These are phyloP conservation scores for Pseudoips prasinana DNA, from an alignment of 2,888 invertebrate genomes.

Conservation along the genomic window DNA sequence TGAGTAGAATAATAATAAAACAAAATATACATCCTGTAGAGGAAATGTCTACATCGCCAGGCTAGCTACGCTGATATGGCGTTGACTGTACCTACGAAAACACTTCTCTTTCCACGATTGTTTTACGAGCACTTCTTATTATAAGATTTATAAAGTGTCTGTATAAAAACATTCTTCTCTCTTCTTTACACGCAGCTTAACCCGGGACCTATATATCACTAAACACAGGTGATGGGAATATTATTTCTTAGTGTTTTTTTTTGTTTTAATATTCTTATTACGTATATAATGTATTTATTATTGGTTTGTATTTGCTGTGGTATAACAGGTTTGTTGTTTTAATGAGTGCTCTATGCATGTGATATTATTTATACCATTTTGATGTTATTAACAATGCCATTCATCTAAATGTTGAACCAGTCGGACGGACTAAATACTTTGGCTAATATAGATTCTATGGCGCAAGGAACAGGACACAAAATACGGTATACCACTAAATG, in stretches of 20 bases:
- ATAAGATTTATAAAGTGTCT: conserved; percentile 30
- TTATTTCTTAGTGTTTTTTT: conserved; percentile 62
- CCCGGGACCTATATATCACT: conserved; percentile 82
- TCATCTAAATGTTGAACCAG: too few species aligned
- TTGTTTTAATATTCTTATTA: conserved; percentile 35
- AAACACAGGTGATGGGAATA: conserved; percentile 80
- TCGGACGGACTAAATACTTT: too few species aligned
- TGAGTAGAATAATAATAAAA: too few species aligned
- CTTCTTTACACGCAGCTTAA: conserved; percentile 83
- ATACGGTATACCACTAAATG: too few species aligned
- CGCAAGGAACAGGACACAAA: too few species aligned
- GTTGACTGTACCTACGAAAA: conserved; percentile 9
- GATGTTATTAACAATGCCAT: too few species aligned
- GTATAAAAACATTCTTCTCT: conserved; percentile 72
- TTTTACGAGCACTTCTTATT: conserved; percentile 6
- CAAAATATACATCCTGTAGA: too few species aligned
- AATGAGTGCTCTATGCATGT: conserved; percentile 22
- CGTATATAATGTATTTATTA: conserved; percentile 12
- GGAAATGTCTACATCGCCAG: too few species aligned
- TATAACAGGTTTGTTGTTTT: conserved; percentile 28
- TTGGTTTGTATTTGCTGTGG: conserved; percentile 17
- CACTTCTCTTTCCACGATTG: conserved; percentile 14
- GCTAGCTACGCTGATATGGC: too few species aligned
- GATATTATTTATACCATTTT: background rate
- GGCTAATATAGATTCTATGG: too few species aligned